phyloP scores from a whole-genome alignment of 1,140 invertebrate genomes.

The Euura lappo region DNA sequence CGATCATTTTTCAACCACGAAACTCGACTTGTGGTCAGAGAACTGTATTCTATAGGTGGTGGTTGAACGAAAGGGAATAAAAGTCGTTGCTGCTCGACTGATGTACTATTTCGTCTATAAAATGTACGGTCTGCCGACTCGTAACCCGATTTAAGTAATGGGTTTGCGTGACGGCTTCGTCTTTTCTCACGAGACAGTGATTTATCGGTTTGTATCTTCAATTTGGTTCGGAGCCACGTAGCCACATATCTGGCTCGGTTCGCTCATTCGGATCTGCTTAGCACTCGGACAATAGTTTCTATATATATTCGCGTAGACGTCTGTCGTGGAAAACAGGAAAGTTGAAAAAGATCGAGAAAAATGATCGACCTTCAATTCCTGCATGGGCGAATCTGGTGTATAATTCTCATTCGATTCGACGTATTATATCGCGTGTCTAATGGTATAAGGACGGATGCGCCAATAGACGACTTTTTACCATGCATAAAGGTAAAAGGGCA shows the following conservation, averaged over 20 bases:
- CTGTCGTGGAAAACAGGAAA: background rate
- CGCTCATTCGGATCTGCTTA: background rate
- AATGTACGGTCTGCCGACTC: background rate
- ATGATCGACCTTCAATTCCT: background rate
- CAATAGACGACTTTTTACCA: no score
- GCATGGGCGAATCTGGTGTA: background rate
- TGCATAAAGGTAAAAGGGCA: no score
- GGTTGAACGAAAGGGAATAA: background rate
- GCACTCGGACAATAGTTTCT: background rate
- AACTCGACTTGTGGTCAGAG: no score
- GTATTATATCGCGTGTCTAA: no score
- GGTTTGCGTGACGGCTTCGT: background rate
- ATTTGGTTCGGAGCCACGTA: background rate
- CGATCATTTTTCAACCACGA: background rate
- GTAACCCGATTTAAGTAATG: background rate
- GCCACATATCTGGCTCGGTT: background rate
- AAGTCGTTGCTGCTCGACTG: background rate
- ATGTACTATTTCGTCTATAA: background rate
- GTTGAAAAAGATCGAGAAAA: background rate
- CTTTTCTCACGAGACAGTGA: conserved; percentile 2
- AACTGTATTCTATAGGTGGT: no score
- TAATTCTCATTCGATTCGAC: background rate
- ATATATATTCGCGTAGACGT: background rate
- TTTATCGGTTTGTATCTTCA: background rate
- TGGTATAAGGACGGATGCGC: no score